Evolutionary conservation across 1,140 invertebrate species (phyloP).

Genomic region (Drosophila truncata): DNA sequence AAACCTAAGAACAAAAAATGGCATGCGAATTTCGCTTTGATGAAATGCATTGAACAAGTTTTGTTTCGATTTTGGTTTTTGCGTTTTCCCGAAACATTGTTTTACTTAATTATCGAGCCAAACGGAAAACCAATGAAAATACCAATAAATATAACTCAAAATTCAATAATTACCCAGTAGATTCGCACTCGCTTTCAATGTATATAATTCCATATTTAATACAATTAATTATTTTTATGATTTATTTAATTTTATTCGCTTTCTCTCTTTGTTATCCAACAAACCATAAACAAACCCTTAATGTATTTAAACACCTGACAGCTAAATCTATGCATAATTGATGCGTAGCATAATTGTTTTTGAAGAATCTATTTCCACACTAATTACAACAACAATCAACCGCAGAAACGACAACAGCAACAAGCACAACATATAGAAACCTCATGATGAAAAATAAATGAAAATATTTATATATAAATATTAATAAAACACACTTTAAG

Average conservation of each 20-base stretch:
- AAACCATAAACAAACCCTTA: conserved; percentile 33
- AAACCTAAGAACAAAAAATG: conserved; percentile 70
- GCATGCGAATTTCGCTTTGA: conserved; percentile 82
- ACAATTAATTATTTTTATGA: conserved; percentile 29
- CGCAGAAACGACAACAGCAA: conserved; percentile 28
- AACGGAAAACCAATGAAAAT: conserved; percentile 44
- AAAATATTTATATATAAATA: conserved; percentile 27
- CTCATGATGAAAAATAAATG: conserved; percentile 39
- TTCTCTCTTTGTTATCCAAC: conserved; percentile 18
- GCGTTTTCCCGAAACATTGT: conserved; percentile 41
- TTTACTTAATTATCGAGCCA: conserved; percentile 39
- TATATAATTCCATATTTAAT: conserved; percentile 44
- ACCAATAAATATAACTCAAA: conserved; percentile 51
- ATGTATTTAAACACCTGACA: conserved; percentile 38
- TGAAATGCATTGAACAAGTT: conserved; percentile 60
- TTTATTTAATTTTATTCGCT: conserved; percentile 24
- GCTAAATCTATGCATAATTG: conserved; percentile 24
- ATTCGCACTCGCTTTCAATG: conserved; percentile 74
- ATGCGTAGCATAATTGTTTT: conserved; percentile 40
- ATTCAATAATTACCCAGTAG: conserved; percentile 59
- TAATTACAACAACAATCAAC: conserved; percentile 40
- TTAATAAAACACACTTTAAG: conserved; percentile 84
- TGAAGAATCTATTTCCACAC: conserved; percentile 41
- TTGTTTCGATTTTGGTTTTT: conserved; percentile 60
- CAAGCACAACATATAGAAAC: conserved; percentile 52